Percentiles rank a stretch among this genome's conserved stretches.
These are phyloP conservation scores for Pyrocephalus nanus DNA, from an alignment of 2,797 vertebrate species.

Conservation along the genomic window DNA sequence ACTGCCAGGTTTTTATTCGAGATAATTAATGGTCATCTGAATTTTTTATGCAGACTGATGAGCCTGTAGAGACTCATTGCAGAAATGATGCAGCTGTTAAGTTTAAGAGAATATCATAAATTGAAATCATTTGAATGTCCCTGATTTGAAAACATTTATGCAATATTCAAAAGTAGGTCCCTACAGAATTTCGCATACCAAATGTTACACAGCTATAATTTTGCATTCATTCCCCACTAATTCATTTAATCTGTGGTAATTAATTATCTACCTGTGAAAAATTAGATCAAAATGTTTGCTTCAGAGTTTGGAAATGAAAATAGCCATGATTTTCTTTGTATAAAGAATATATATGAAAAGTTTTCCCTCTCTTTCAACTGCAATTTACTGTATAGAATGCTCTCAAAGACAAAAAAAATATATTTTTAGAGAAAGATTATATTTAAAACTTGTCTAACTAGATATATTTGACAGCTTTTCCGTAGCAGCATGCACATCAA, in stretches of 20 bases:
- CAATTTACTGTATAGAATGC: neutral
- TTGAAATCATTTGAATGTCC: conserved; percentile 67
- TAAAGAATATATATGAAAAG: neutral
- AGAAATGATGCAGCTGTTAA: conserved; percentile 85
- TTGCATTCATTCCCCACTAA: neutral
- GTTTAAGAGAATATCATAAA: conserved; percentile 80
- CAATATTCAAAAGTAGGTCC: conserved; percentile 63
- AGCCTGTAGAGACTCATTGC: conserved; percentile 80
- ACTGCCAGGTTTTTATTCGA: conserved; percentile 75
- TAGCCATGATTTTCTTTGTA: neutral
- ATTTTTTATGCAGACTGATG: conserved; percentile 72
- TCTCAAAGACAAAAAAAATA: neutral
- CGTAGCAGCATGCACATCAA: neutral
- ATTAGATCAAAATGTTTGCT: conserved; percentile 1
- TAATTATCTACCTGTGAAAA: conserved; percentile 42
- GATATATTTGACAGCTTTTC: neutral
- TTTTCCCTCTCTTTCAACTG: neutral
- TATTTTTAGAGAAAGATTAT: neutral
- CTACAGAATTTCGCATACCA: conserved; percentile 69
- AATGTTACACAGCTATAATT: conserved; percentile 68
- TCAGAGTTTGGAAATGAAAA: conserved; percentile 12
- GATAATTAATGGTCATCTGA: conserved; percentile 84
- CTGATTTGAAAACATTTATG: conserved; percentile 63
- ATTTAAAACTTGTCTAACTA: neutral
- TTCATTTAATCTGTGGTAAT: conserved; percentile 29